phyloP scores from a whole-genome alignment of 1,140 invertebrate species.

The Drosophila subpulchrella region DNA sequence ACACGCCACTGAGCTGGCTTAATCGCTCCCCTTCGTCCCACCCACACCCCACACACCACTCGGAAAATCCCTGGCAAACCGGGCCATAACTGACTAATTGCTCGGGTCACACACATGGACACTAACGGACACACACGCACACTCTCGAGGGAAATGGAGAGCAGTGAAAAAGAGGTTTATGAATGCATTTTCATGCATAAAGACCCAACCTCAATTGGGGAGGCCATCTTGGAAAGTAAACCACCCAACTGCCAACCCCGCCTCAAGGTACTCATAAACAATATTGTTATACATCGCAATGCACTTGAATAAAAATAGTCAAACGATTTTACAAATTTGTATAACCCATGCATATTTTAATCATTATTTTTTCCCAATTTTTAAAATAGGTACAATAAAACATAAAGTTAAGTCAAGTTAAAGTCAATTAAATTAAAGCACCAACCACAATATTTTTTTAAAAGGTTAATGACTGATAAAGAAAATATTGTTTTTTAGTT shows the following conservation, averaged over 20 bases:
- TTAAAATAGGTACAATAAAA: no score
- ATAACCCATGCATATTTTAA: no score
- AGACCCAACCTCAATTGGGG: conserved; percentile 67
- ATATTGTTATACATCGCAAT: conserved; percentile 53
- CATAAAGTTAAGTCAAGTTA: no score
- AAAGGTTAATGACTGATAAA: no score
- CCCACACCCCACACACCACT: background rate
- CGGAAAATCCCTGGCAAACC: conserved; percentile 12
- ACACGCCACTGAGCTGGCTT: conserved; percentile 26
- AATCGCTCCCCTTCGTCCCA: conserved; percentile 24
- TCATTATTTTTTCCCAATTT: no score
- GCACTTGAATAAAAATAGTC: conserved; percentile 5
- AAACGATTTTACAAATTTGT: background rate
- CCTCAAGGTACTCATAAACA: conserved; percentile 27
- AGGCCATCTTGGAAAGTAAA: conserved; percentile 43
- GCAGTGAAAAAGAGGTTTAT: conserved; percentile 3
- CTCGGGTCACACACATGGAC: conserved; percentile 53
- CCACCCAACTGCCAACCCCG: conserved; percentile 1
- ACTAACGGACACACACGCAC: conserved; percentile 31
- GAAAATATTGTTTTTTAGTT: no score
- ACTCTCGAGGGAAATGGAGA: conserved; percentile 1
- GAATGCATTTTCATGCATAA: conserved; percentile 67
- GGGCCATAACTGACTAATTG: conserved; percentile 79
- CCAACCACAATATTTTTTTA: no score
- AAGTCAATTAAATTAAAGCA: no score